Conservation (phyloP, 1,140 invertebrate species). For the Leptopilina clavipes region DNA sequence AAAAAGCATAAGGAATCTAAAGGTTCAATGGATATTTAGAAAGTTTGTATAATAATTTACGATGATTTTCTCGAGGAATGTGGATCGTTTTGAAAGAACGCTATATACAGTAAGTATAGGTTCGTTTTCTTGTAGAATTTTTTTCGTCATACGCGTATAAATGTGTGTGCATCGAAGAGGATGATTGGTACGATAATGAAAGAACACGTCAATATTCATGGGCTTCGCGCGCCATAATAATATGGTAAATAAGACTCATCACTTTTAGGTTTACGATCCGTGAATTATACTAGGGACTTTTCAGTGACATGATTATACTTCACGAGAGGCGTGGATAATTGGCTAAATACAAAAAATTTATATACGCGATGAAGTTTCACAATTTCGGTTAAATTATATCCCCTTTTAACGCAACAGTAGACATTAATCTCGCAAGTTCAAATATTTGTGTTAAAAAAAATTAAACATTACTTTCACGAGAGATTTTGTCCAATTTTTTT, state of each 20-base stretch:
- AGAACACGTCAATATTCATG: constrained; percentile 64
- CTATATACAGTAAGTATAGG: constrained; percentile 4
- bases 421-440: background rate
- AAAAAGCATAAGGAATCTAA: no score
- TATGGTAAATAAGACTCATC: constrained; percentile 66
- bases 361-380: background rate
- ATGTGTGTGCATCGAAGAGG: constrained; percentile 2
- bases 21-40: no score
- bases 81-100: background rate
- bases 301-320: constrained; percentile 64
- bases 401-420: background rate
- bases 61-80: constrained; percentile 10
- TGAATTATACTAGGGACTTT: constrained; percentile 55
- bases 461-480: no score
- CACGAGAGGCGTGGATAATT: constrained; percentile 31
- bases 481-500: no score
- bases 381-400: background rate
- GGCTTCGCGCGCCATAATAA: constrained; percentile 57
- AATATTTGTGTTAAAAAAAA: background rate
- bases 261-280: constrained; percentile 66
- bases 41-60: no score
- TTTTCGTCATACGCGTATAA: no score
- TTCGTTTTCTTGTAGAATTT: background rate
- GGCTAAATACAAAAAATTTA: constrained; percentile 38
- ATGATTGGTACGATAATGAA: constrained; percentile 49